Evolutionary conservation across 2,797 vertebrate species (phyloP).

Genomic region (Centropyge bicolor): DNA sequence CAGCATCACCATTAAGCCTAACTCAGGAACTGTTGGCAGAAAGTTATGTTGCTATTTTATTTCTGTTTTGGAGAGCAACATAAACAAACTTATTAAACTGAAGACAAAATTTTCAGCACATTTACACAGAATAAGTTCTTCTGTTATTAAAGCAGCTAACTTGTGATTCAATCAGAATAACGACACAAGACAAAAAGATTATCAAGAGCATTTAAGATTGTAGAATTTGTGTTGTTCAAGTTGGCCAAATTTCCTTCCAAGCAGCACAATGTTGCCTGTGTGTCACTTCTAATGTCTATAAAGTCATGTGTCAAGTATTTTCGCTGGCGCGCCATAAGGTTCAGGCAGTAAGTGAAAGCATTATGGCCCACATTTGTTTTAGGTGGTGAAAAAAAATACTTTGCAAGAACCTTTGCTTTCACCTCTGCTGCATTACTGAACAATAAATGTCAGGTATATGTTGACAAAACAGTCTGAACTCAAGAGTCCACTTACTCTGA

Average conservation of each 20-base stretch:
- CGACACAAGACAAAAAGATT: not conserved
- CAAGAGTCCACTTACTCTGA: not conserved
- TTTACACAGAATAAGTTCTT: not conserved
- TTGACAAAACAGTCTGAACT: conserved; percentile 37
- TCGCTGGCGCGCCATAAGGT: not conserved
- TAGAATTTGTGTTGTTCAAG: conserved; percentile 1
- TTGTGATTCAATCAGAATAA: not conserved
- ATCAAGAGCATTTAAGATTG: not conserved
- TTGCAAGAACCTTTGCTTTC: not conserved
- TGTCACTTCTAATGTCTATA: conserved; percentile 12
- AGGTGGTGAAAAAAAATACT: not conserved
- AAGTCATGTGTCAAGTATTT: conserved; percentile 50
- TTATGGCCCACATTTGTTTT: not conserved
- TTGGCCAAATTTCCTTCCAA: not conserved
- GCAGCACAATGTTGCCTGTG: conserved; percentile 37
- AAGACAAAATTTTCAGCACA: not conserved
- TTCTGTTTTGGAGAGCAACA: not conserved
- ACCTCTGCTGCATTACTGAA: not conserved
- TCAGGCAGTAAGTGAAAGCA: conserved; percentile 13
- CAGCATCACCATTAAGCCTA: not conserved
- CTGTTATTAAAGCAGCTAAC: not conserved
- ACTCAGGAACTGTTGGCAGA: not conserved
- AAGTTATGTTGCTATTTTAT: not conserved
- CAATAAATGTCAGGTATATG: conserved; percentile 13
- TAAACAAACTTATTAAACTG: not conserved